Evolutionary conservation across 2,888 invertebrate genomes (phyloP), one percentile per base, ranked within the genome.

Genomic region (Ischnus inquisitorius): DNA sequence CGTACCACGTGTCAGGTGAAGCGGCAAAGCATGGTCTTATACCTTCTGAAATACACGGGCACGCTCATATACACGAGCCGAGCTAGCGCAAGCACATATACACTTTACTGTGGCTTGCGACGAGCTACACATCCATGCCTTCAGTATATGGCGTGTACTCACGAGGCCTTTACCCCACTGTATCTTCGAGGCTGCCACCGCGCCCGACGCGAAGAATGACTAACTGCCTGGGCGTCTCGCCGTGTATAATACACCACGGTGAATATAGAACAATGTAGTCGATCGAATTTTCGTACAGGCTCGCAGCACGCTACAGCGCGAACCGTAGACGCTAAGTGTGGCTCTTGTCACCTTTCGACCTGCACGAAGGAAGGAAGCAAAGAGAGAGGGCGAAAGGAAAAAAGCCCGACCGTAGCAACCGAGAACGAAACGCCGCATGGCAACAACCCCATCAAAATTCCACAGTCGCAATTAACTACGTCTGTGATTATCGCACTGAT

Each of bases 381-480:
- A n/a, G n/a, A n/a, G n/a, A n/a, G 25, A 60, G 8, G 34, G 34
- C 8, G 8, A 1, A 71, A 43, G 39, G 34, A 43, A 10, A 67
- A 74, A 8, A 60, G 51, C 48, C 69, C 60, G 54, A 64, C 28
- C 34, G 62, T 28, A 62, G 60, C 34, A 34, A 34, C n/a, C 46
- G 48, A 83, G 62, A 80, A 80, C 54, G 83, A 74, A 69, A 60
- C 69, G 75, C 64, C 71, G 77, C 77, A 74, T 80, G 51, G 83
- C 77, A 68, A 77, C 77, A 34, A 34, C 71, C 67, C 76, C 60
- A 77, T 41, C 46, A 46, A 46, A 39, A 80, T 74, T 77, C 34
- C 77, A 46, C 46, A 62, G 72, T 83, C 72, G 80, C 74, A 83
- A 83, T 83, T 80, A 80, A 80, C 77, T 77, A 48, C 48, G 76